These are phyloP conservation scores for Lucilia sericata DNA, from an alignment of 1,140 invertebrate species.

Conservation along the genomic window DNA sequence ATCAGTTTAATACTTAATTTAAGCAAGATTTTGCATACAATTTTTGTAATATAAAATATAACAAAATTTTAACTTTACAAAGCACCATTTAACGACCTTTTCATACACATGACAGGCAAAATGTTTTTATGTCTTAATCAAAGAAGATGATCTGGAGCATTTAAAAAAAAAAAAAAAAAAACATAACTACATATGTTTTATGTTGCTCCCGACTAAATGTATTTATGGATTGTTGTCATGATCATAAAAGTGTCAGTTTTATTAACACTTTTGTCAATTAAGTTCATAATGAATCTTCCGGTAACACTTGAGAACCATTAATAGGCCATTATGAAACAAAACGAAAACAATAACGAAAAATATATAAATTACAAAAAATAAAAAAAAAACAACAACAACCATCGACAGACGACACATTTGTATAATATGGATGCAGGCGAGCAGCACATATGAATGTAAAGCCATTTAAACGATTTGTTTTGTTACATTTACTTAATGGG, in stretches of 20 bases:
- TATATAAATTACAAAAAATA: neutral
- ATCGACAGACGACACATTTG: neutral
- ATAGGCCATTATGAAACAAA: conserved; percentile 29
- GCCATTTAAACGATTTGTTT: conserved; percentile 38
- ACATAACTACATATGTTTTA: too few relatives aligned
- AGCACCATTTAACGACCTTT: too few relatives aligned
- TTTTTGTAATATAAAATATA: too few relatives aligned
- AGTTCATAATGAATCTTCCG: conserved; percentile 37
- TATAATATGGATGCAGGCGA: neutral
- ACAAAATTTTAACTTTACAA: too few relatives aligned
- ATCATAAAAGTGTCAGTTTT: conserved; percentile 36
- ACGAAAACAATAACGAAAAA: neutral
- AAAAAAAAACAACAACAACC: too few relatives aligned
- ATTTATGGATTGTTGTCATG: conserved; percentile 19
- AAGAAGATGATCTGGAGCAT: too few relatives aligned
- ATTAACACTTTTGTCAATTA: conserved; percentile 43
- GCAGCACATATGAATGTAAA: conserved; percentile 4
- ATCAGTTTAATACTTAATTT: too few relatives aligned
- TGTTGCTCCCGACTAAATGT: neutral
- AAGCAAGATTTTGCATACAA: too few relatives aligned
- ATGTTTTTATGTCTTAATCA: too few relatives aligned
- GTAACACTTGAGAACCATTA: conserved; percentile 43
- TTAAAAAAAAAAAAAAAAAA: too few relatives aligned
- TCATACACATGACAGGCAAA: too few relatives aligned
- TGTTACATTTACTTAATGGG: conserved; percentile 46